Conservation (phyloP, 2,113 vertebrate species). For the Pao palembangensis region DNA sequence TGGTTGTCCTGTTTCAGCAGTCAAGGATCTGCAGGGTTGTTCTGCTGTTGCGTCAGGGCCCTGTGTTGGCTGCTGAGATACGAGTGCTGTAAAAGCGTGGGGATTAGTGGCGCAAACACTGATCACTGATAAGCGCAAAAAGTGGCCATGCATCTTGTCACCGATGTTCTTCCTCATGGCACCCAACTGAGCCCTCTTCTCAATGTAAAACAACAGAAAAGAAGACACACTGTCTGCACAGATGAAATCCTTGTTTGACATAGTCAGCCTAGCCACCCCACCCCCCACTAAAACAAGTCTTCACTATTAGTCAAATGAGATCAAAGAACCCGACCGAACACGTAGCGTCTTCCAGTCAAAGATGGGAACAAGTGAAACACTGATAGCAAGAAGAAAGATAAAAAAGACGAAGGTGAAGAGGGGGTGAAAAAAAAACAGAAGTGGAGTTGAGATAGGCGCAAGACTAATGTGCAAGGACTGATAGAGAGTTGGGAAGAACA, state of each 20-base stretch:
- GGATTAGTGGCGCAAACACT: constrained; percentile 62
- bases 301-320: constrained; percentile 68
- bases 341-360: constrained; percentile 51
- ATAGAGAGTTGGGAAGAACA: background rate
- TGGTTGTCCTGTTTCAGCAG: too few relatives aligned
- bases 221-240: constrained; percentile 36
- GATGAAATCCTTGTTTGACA: constrained; percentile 71
- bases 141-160: constrained; percentile 48
- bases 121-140: constrained; percentile 60
- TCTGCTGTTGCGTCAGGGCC: background rate
- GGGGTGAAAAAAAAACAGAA: background rate
- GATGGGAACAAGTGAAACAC: constrained; percentile 50
- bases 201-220: constrained; percentile 43
- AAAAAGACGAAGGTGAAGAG: constrained; percentile 1
- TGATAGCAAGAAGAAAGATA: constrained; percentile 41
- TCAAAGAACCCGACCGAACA: constrained; percentile 65
- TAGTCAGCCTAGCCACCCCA: constrained; percentile 50
- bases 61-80: constrained; percentile 33
- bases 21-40: background rate
- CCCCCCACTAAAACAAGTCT: constrained; percentile 65
- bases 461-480: background rate
- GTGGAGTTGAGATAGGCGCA: background rate
- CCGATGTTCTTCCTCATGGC: constrained; percentile 38
- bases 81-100: constrained; percentile 52
- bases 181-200: constrained; percentile 27